phyloP scores from a whole-genome alignment of 2,888 invertebrate species.

The Cancer borealis region DNA sequence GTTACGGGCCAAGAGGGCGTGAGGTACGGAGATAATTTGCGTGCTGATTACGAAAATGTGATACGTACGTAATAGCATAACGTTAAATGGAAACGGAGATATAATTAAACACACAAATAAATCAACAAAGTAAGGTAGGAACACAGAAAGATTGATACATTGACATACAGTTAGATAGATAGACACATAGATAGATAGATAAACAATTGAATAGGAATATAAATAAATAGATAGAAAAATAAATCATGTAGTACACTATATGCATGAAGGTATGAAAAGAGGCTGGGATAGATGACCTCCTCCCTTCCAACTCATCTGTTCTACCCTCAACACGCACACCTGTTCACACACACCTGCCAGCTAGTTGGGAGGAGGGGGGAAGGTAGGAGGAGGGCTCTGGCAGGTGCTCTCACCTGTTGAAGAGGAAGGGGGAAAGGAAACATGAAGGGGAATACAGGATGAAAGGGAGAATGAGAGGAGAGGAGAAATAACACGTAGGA shows the following conservation, averaged over 20 bases:
- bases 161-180: background rate
- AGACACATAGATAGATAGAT: background rate
- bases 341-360: conserved; percentile 5
- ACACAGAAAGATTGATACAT: background rate
- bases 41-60: background rate
- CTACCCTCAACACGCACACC: background rate
- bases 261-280: background rate
- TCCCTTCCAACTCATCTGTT: background rate
- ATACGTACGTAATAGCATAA: background rate
- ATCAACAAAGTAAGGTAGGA: background rate
- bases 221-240: background rate
- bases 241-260: background rate
- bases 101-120: background rate
- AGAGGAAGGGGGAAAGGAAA: background rate
- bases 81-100: background rate
- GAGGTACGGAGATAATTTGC: background rate
- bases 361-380: background rate
- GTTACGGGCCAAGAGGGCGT: too few species aligned
- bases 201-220: background rate
- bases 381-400: background rate
- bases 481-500: background rate
- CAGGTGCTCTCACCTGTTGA: background rate
- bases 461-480: background rate
- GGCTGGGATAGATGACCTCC: background rate
- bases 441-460: background rate